phyloP scores from a whole-genome alignment of 2,797 vertebrate species.

The Danio jaintianensis region DNA sequence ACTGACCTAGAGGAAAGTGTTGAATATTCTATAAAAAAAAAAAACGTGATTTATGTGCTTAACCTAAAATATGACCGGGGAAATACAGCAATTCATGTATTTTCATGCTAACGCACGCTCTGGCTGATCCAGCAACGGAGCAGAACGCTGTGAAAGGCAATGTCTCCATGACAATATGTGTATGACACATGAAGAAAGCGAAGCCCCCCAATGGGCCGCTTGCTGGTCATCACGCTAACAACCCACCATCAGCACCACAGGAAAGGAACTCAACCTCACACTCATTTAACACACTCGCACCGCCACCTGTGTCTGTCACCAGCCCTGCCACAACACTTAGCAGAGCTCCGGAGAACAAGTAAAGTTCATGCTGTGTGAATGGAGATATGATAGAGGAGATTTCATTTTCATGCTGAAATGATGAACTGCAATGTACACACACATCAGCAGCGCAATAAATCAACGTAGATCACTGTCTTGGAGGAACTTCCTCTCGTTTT shows the following conservation, averaged over 20 bases:
- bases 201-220: constrained; percentile 31
- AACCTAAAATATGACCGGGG: neutral
- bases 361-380: constrained; percentile 39
- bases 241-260: constrained; percentile 58
- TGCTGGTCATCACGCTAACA: constrained; percentile 48
- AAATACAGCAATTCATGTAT: constrained; percentile 23
- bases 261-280: constrained; percentile 55
- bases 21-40: constrained; percentile 24
- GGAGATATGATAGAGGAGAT: constrained; percentile 38
- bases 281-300: constrained; percentile 58
- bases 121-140: neutral
- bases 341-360: constrained; percentile 22
- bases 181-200: constrained; percentile 25
- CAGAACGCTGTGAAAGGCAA: neutral
- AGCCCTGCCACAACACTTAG: constrained; percentile 40
- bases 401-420: constrained; percentile 29
- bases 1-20: constrained; percentile 20
- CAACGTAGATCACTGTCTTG: constrained; percentile 36
- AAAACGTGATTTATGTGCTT: constrained; percentile 4
- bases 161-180: constrained; percentile 50
- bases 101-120: neutral
- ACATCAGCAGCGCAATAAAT: constrained; percentile 33
- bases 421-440: constrained; percentile 44
- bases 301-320: constrained; percentile 55
- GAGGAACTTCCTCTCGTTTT: constrained; percentile 4